phyloP scores from a whole-genome alignment of 2,113 vertebrate genomes.

The Phyllostomus hastatus region DNA sequence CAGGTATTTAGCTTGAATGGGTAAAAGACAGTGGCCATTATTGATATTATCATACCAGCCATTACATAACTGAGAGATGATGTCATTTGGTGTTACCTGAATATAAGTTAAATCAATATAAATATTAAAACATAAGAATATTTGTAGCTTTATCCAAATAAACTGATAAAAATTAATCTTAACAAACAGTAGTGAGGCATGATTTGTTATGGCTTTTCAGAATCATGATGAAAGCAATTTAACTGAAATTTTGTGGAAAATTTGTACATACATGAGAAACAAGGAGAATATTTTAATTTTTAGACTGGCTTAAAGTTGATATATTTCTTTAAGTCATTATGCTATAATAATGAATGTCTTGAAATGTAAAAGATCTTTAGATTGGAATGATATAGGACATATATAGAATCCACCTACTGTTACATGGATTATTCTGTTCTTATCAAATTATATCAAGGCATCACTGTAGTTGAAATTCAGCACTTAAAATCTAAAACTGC shows the following conservation, averaged over 20 bases:
- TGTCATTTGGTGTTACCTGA: not conserved
- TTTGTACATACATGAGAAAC: not conserved
- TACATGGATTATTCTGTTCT: conserved; percentile 16
- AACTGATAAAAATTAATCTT: not conserved
- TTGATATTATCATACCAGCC: not conserved
- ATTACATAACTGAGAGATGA: not conserved
- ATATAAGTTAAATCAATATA: not conserved
- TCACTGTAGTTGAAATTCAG: conserved; percentile 49
- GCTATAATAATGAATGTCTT: conserved; percentile 9
- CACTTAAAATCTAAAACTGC: conserved; percentile 25
- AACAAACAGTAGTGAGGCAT: not conserved
- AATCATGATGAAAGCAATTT: not conserved
- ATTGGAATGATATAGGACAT: conserved; percentile 12
- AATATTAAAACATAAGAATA: conserved; percentile 17
- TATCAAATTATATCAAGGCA: conserved; percentile 21
- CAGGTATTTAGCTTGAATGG: not conserved
- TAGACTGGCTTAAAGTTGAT: not conserved
- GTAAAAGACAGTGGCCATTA: not conserved
- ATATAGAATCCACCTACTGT: not conserved
- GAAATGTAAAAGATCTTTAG: not conserved
- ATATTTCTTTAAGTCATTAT: conserved; percentile 24
- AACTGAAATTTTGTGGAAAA: conserved; percentile 21
- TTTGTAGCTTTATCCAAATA: conserved; percentile 26
- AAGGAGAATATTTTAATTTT: conserved; percentile 33
- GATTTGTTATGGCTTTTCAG: not conserved